Evolutionary conservation across 2,113 vertebrate genomes (phyloP).

Genomic region (Anoplopoma fimbria): DNA sequence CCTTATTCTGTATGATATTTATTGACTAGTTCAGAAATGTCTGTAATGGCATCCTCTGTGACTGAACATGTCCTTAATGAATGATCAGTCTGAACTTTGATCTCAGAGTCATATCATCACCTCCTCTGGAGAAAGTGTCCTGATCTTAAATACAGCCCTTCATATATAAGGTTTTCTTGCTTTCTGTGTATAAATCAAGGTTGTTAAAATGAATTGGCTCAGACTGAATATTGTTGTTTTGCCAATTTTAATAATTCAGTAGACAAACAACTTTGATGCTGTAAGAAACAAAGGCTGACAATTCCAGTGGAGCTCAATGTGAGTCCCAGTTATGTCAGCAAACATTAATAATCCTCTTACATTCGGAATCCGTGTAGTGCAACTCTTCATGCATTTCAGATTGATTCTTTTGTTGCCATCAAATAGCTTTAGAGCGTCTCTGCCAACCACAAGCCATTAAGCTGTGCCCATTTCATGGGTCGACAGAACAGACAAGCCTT

Average conservation of each 20-base stretch:
- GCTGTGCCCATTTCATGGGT: slow-evolving; percentile 31
- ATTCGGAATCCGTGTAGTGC: slow-evolving; percentile 45
- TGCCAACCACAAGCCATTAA: slow-evolving; percentile 49
- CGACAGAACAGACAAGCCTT: slow-evolving; percentile 40
- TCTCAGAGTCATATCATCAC: slow-evolving; percentile 8
- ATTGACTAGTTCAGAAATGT: slow-evolving; percentile 32
- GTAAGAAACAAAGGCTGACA: slow-evolving; percentile 61
- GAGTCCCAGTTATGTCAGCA: slow-evolving; percentile 77
- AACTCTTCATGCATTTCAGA: slow-evolving; percentile 64
- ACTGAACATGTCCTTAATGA: slow-evolving; percentile 6
- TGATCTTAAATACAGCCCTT: not conserved
- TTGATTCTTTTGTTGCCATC: slow-evolving; percentile 64
- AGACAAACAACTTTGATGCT: slow-evolving; percentile 50
- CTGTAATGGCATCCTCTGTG: not conserved
- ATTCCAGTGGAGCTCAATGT: slow-evolving; percentile 49
- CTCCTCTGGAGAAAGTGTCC: not conserved
- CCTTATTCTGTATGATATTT: not conserved
- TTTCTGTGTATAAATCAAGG: slow-evolving; percentile 1
- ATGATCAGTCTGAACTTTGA: slow-evolving; percentile 12
- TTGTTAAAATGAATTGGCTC: slow-evolving; percentile 5
- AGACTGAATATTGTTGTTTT: slow-evolving; percentile 24
- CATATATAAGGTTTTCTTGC: not conserved
- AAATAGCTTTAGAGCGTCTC: slow-evolving; percentile 26
- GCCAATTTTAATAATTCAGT: slow-evolving; percentile 48
- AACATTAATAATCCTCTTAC: slow-evolving; percentile 67